Evolutionary conservation across 1,140 invertebrate species (phyloP), one percentile per base, ranked within the genome.

Genomic region (Hylaeus volcanicus): DNA sequence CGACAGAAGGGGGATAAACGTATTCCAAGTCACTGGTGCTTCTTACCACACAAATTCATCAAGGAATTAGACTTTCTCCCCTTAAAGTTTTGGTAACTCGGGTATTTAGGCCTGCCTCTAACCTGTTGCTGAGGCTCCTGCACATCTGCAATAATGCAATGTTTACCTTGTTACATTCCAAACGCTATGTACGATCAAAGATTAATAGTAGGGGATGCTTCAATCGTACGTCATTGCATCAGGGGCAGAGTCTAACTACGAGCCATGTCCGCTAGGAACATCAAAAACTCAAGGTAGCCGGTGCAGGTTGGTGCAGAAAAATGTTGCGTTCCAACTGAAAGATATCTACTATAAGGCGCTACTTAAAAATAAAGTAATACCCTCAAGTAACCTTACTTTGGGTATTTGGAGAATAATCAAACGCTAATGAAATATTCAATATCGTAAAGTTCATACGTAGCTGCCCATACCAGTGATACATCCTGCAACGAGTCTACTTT

Each of bases 41-140:
- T 94, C 96, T 98, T 97, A 98, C 97, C 97, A 95, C 96, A 97
- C 95, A 98, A 95, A 96, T 98, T 97, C 96, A 97, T 97, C 95
- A 98, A 95, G 93, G 97, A 98, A 95, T 96, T 97, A 94, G 97
- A 97, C 95, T 98, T 98, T 95, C 96, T 96, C 92, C 96, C 95
- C 95, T 96, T 96, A 96, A 96, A 96, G 95, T 96, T 96, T 96
- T 96, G 96, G 95, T 96, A 96, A 95, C 95, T 96, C 93, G 95
- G 94, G 95, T 96, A 96, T 96, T 96, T 96, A 95, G 95, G 95
- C 94, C 96, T 95, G 95, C 96, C 95, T 94, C 96, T 96, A 94
- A 95, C 94, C 93, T 96, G 95, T 93, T 94, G 94, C 94, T 95
- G 95, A 93, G 96, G 95, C 94, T 96, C 95, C 92, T 94, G 95